These are phyloP conservation scores for Heliothis virescens DNA, from an alignment of 1,140 invertebrate genomes.

Conservation along the genomic window DNA sequence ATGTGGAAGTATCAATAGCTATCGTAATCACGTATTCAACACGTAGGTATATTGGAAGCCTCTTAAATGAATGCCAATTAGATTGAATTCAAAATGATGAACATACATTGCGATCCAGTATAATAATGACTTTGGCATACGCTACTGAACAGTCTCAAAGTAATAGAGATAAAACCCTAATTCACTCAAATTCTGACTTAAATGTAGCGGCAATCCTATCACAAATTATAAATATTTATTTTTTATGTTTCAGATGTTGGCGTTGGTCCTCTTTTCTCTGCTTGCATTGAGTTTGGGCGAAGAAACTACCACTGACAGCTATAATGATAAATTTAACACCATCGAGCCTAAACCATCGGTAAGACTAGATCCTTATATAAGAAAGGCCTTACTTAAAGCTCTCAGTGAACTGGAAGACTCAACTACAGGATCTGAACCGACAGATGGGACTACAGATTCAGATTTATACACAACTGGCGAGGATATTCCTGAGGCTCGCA, in stretches of 20 bases:
- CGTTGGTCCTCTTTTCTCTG: conserved; percentile 60
- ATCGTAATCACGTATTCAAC: conserved; percentile 38
- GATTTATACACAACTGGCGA: conserved; percentile 61
- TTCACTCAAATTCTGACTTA: too few species aligned
- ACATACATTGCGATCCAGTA: too few species aligned
- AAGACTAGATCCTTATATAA: conserved; percentile 89
- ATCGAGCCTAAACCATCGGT: conserved; percentile 85
- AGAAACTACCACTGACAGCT: conserved; percentile 76
- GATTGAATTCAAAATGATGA: too few species aligned
- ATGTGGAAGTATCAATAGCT: conserved; percentile 60
- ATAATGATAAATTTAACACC: conserved; percentile 77
- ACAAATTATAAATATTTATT: conserved; percentile 32
- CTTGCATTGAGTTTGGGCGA: conserved; percentile 64
- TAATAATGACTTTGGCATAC: too few species aligned
- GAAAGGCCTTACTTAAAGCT: conserved; percentile 90
- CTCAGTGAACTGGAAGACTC: conserved; percentile 89
- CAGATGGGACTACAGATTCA: conserved; percentile 64
- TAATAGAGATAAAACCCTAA: too few species aligned
- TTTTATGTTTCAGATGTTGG: conserved; percentile 70
- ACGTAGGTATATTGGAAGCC: neutral
- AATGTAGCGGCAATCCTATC: too few species aligned
- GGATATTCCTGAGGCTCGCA: conserved; percentile 58
- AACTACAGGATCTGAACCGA: conserved; percentile 64
- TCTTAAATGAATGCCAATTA: neutral
- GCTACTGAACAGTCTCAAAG: too few species aligned